Conservation (phyloP, 2,888 invertebrate species). For the Cephus spinipes region DNA sequence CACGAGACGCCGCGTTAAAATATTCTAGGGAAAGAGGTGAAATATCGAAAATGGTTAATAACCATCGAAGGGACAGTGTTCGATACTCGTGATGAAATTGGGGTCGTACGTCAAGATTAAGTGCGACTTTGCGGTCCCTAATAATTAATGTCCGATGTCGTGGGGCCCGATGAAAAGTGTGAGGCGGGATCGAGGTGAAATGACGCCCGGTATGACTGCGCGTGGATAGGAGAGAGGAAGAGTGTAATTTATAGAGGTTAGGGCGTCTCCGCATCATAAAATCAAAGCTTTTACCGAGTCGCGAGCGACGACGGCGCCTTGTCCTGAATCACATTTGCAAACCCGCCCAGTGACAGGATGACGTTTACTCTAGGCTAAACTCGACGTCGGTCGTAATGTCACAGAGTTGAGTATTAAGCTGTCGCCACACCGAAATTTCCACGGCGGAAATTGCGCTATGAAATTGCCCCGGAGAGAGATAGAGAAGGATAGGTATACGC, state of each 20-base stretch:
- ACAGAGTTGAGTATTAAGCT: conserved; percentile 14
- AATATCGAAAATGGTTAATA: neutral
- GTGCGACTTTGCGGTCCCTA: neutral
- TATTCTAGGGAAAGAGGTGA: neutral
- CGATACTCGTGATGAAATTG: neutral
- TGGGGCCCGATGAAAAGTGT: conserved; percentile 20
- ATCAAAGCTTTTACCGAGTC: conserved; percentile 30
- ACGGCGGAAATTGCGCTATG: neutral
- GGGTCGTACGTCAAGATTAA: neutral
- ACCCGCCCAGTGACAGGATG: conserved; percentile 23
- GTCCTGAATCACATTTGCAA: conserved; percentile 28
- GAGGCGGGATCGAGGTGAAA: conserved; percentile 23
- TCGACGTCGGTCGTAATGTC: conserved; percentile 2
- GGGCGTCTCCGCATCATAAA: conserved; percentile 22
- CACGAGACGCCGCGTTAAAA: neutral
- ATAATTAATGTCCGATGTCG: neutral
- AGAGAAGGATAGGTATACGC: neutral
- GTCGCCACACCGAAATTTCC: conserved; percentile 20
- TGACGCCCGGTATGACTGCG: conserved; percentile 1
- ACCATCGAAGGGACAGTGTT: neutral
- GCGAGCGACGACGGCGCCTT: conserved; percentile 12
- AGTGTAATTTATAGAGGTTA: conserved; percentile 24
- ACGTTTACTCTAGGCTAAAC: conserved; percentile 27
- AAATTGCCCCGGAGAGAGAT: neutral
- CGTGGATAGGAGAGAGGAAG: neutral